Evolutionary conservation across 2,888 invertebrate genomes (phyloP), one percentile per base, ranked within the genome.

Genomic region (Rapana venosa): DNA sequence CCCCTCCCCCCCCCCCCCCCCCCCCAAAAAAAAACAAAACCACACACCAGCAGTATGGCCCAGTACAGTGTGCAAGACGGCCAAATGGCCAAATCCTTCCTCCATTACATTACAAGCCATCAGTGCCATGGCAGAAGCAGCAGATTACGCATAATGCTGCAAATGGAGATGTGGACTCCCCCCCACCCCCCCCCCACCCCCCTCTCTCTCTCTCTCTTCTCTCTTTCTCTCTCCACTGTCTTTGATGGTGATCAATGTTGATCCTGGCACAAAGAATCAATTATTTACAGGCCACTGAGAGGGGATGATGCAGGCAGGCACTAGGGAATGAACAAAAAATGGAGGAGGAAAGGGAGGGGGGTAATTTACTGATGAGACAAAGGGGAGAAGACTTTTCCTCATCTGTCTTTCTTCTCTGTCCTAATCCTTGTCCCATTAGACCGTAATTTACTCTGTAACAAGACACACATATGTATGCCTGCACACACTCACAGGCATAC

Each of bases 241-340:
- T 47, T 77, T 85, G 47, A 89, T 89, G 85, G 32, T 89, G 89
- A 89, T 70, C 47, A 89, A 89, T 89, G 89, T 66, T 84, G 84
- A 89, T 84, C 77, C 70, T 32, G 30, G 30, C 56, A 32, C 26
- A 58, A 56, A 61, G 32, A n/a, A 85, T 89, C 89, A 85, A 89
- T 89, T 85, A 89, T 89, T 89, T 56, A 89, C 74, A 70, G 36
- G 17, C 36, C 22, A 47, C 26, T 11, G 36, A 30, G 26, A 83
- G 81, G 20, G 81, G 20, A 83, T 20, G 36, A 22, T 6, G 61
- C 26, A 87, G 74, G 84, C 84, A 47, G 74, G 84, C 84, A 47
- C 47, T 35, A n/a, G 47, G 61, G 61, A 26, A 83, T 36, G 83
- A 58, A 58, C 1, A n/a, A 20, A 13, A 58, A 30, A n/a, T 56